These are phyloP conservation scores for Sparus aurata DNA, from an alignment of 2,797 vertebrate genomes.

Conservation along the genomic window DNA sequence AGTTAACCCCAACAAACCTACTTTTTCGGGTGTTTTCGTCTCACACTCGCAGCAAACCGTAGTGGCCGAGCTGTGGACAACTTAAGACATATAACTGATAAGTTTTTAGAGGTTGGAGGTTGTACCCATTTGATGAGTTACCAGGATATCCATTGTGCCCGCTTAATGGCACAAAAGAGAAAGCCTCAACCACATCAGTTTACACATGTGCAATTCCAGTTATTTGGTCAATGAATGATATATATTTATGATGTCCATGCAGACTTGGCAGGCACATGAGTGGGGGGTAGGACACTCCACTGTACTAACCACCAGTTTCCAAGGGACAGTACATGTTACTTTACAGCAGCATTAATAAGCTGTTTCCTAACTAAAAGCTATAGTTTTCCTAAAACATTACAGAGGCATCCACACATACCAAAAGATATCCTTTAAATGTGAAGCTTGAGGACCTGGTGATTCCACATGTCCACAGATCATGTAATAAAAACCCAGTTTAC, in stretches of 20 bases:
- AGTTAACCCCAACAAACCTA: constrained; percentile 14
- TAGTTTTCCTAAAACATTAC: constrained; percentile 8
- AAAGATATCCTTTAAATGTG: constrained; percentile 10
- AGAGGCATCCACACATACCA: neutral
- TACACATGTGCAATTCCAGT: constrained; percentile 13
- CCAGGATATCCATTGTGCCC: neutral
- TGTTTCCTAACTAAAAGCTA: constrained; percentile 41
- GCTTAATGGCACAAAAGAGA: neutral
- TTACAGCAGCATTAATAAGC: constrained; percentile 56
- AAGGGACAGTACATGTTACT: constrained; percentile 66
- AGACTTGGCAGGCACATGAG: constrained; percentile 69
- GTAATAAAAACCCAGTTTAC: neutral
- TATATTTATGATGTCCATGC: constrained; percentile 58
- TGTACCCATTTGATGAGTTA: constrained; percentile 20
- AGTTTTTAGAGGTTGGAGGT: constrained; percentile 61
- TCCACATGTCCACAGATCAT: constrained; percentile 18
- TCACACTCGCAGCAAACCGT: neutral
- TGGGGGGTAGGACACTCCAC: constrained; percentile 59
- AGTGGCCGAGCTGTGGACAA: constrained; percentile 15
- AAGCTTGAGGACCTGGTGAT: constrained; percentile 6
- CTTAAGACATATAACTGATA: constrained; percentile 33
- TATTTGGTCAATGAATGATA: constrained; percentile 42
- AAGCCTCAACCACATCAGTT: neutral
- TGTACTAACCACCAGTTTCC: constrained; percentile 69
- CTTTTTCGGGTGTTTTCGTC: constrained; percentile 9